Evolutionary conservation across 1,140 invertebrate species (phyloP), one percentile per base, ranked within the genome.

Genomic region (Drosophila quadrilineata): DNA sequence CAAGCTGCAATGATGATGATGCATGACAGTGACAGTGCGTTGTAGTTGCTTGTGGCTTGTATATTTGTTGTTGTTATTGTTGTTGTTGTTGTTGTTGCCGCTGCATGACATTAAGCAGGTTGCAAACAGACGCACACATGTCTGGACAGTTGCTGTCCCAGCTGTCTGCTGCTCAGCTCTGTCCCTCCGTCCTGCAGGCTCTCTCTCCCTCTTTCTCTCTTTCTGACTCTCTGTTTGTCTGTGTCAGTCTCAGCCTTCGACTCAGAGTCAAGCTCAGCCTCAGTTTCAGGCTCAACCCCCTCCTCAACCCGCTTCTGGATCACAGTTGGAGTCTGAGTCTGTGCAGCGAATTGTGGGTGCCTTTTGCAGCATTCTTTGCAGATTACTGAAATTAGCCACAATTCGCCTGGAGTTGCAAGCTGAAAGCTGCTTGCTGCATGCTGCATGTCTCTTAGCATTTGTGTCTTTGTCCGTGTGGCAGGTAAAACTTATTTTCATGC

Each of bases 11-110:
- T 58, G 75, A 79, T 79, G 75, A 79, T 79, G 75, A 79, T 79
- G 75, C 77, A 82, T 84, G 77, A 84, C 77, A 84, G 77, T 84
- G 77, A 84, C 77, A 84, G 77, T 85, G 79, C 79, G 76, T 80
- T 84, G 79, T 70, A 60, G 69, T 65, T 72, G 71, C 22, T 66
- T 53, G 35, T 53, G 49, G 59, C 28, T n/a, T n/a, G n/a, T n/a
- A n/a, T n/a, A n/a, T n/a, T n/a, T 52, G 36, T 45, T 63, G 57
- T 19, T 56, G 56, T 16, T 73, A 52, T 16, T 67, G 40, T 26
- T 69, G 65, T 8, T 59, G 64, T 19, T 69, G 72, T 29, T 72
- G 73, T 26, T 76, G 69, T 33, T 64, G 68, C 46, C 72, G 75
- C 58, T 60, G 49, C 57, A 64, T 82, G 77, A 82, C 77, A 84